Evolutionary conservation across 2,797 vertebrate species (phyloP), one percentile per base, ranked within the genome.

Genomic region (Acomys russatus): DNA sequence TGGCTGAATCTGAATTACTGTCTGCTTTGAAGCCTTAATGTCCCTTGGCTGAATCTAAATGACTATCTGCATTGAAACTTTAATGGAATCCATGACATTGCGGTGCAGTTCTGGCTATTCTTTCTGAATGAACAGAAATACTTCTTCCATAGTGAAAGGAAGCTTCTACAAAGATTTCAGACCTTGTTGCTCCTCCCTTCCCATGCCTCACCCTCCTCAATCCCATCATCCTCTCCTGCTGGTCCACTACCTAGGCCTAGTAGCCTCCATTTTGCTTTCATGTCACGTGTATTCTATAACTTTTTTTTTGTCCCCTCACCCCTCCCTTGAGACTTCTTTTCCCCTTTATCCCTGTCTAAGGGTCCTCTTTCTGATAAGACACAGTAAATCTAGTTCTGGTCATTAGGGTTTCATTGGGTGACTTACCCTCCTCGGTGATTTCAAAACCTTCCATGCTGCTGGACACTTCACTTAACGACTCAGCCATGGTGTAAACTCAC

Each of bases 381-480:
- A 93, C 54, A 96, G 18, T 25, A 82, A 91, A 86, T 91, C 30
- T 51, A 78, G n/a, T 68, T 78, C 20, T 90, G 38, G 66, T 90
- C 71, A 91, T 70, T 77, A 90, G 74, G n/a, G 49, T 78, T 94
- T 85, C n/a, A 35, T 59, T 85, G 30, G 6, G 23, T 88, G 84
- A 94, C 97, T 97, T 96, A 97, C 97, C 94, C 0, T 98, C 92
- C n/a, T 98, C 93, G 6, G 18, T 6, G 33, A 18, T 3, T 49
- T 97, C 96, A 23, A 96, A 44, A 90, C n/a, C 12, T 51, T 97
- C 90, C 73, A 93, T 10, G 66, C 35, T 86, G 18, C 28, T 63
- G 89, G 78, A 88, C 63, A 23, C 20, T 54, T 92, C 92, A 79
- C 12, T 92, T 66, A 56, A 35, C 17, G 73, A 85, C 25, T 95